Evolutionary conservation across 2,797 vertebrate species (phyloP), one percentile per base, ranked within the genome.

Genomic region (Pseudochaenichthys georgianus): DNA sequence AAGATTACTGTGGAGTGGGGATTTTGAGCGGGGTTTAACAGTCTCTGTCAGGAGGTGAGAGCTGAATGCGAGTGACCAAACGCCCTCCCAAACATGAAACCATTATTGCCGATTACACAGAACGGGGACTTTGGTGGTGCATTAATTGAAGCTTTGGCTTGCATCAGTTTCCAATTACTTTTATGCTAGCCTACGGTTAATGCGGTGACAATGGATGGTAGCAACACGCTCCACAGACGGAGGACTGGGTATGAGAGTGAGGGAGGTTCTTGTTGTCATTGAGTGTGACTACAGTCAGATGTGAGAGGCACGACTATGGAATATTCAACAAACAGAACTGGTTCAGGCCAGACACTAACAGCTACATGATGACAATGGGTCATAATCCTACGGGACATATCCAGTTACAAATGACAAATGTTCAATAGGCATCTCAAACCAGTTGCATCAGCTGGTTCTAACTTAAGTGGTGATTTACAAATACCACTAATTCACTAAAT

Each of bases 111-210:
- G 93, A 95, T 95, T 95, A 94, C 90, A 92, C 92, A 93, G 92
- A 93, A 93, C 90, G 72, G 92, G 89, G 93, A 92, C 92, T 94
- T 93, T 92, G 92, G 92, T 85, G 89, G 84, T 82, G 90, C 87
- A 87, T 95, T 96, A 96, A 96, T 96, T 95, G 94, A 90, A 94
- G 93, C 93, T 94, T 91, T 92, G 93, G 92, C 93, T 92, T 83
- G 89, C 89, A 89, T 94, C 92, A 89, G 78, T 94, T 95, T 95
- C 94, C 95, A 96, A 95, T 96, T 95, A 96, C 94, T 95, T 95
- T 95, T 94, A 91, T 93, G 93, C 89, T 94, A 92, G 95, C 95
- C 95, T 95, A 93, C 94, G 94, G 95, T 95, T 95, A 96, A 93
- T 89, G 87, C 87, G 64, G 75, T 78, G 89, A 93, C 93, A 94